Conservation (phyloP, 1,140 invertebrate species). For the Mercenaria mercenaria region DNA sequence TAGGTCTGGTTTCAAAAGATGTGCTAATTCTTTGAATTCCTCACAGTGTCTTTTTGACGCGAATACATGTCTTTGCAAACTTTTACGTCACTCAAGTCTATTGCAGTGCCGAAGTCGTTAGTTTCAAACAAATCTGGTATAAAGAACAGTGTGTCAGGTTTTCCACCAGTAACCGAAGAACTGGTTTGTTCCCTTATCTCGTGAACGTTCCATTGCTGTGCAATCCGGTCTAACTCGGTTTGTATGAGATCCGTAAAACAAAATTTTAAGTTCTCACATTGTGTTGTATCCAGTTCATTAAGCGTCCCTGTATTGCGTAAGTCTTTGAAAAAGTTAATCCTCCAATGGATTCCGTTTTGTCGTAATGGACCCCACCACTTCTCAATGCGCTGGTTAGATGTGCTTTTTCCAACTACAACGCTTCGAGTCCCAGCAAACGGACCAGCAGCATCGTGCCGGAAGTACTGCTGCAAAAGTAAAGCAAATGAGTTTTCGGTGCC, state of each 20-base stretch:
- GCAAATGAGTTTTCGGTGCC: too few species aligned
- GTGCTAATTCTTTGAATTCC: too few species aligned
- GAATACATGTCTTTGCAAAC: not conserved
- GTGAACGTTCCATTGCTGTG: constrained; percentile 36
- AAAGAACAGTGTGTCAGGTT: constrained; percentile 2
- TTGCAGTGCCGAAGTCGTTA: not conserved
- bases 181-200: not conserved
- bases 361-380: constrained; percentile 28
- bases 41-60: not conserved
- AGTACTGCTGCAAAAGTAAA: constrained; percentile 3
- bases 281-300: constrained; percentile 11
- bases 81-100: not conserved
- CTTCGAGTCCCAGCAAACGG: constrained; percentile 37
- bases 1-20: not conserved
- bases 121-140: too few species aligned
- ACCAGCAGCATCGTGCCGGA: constrained; percentile 6
- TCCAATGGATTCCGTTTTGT: constrained; percentile 25
- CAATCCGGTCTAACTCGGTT: constrained; percentile 24
- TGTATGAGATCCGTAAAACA: not conserved
- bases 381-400: constrained; percentile 47
- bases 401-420: constrained; percentile 44
- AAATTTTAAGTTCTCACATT: constrained; percentile 39
- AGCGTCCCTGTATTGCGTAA: not conserved
- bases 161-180: not conserved
- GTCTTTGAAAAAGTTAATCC: constrained; percentile 46